Percentiles rank a stretch among this genome's conserved stretches.
Conservation (phyloP, 2,113 vertebrate genomes). For the Grammomys surdaster region DNA sequence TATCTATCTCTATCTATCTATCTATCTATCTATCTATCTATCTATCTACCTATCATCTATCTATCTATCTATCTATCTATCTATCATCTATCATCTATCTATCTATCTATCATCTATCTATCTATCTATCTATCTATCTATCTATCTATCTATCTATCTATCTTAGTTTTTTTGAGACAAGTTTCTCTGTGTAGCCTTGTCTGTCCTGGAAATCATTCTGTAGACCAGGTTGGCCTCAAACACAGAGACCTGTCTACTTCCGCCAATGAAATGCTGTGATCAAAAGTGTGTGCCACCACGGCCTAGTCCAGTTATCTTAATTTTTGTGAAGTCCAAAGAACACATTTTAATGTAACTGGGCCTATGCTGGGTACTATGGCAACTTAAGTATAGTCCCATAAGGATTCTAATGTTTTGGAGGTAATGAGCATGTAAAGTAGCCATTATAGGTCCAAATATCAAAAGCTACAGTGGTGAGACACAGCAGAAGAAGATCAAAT, state of each 20-base stretch:
- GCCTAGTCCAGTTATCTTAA: not conserved
- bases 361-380: not conserved
- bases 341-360: not conserved
- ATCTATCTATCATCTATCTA: not conserved
- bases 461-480: not conserved
- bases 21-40: too few relatives aligned
- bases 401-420: not conserved
- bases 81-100: not conserved
- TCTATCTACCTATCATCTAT: too few relatives aligned
- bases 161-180: not conserved
- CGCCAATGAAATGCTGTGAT: too few relatives aligned
- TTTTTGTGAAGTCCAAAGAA: constrained; percentile 7
- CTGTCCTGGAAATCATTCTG: not conserved
- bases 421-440: not conserved
- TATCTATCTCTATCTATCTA: too few relatives aligned
- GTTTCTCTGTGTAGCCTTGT: not conserved
- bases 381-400: not conserved
- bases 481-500: not conserved
- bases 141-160: too few relatives aligned
- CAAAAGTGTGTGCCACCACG: not conserved
- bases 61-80: not conserved
- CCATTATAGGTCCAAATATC: not conserved
- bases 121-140: not conserved
- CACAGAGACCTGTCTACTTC: not conserved
- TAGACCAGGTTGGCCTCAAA: not conserved